Evolutionary conservation across 2,113 vertebrate species (phyloP).

Genomic region (Oenanthe melanoleuca): DNA sequence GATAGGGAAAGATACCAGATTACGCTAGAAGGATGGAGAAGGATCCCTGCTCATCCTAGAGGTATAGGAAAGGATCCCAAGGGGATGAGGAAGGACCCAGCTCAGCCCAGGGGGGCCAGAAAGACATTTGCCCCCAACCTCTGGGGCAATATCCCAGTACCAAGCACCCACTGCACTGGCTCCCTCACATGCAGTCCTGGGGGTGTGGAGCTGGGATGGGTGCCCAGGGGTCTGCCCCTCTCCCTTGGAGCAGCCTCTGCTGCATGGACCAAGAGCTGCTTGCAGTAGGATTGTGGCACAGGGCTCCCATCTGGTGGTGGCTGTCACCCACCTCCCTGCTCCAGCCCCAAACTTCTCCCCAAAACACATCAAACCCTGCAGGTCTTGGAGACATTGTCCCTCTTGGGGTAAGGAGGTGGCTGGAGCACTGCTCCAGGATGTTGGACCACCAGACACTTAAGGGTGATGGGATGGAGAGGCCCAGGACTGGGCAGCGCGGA

Average conservation of each 20-base stretch:
- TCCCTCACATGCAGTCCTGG: fast-evolving
- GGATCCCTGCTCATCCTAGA: background rate
- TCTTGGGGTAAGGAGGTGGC: background rate
- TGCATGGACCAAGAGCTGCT: fast-evolving
- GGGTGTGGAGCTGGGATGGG: background rate
- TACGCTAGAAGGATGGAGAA: background rate
- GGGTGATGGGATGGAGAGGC: background rate
- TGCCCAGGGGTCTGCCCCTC: background rate
- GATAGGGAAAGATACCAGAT: background rate
- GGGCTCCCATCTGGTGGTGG: background rate
- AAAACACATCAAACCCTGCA: background rate
- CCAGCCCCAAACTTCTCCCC: background rate
- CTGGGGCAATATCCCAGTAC: background rate
- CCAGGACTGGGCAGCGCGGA: background rate
- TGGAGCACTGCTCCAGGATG: background rate
- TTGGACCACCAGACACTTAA: background rate
- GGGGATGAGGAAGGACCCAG: background rate
- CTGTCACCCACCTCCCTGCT: background rate
- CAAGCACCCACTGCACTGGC: fast-evolving
- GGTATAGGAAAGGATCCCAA: background rate
- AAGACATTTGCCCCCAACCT: background rate
- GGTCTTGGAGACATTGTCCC: fast-evolving
- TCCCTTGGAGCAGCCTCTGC: background rate
- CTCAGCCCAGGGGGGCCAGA: fast-evolving
- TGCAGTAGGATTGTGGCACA: background rate